Percentiles rank a stretch among this genome's conserved stretches.
Evolutionary conservation across 2,797 vertebrate species (phyloP).

Genomic region (Peromyscus attwateri): DNA sequence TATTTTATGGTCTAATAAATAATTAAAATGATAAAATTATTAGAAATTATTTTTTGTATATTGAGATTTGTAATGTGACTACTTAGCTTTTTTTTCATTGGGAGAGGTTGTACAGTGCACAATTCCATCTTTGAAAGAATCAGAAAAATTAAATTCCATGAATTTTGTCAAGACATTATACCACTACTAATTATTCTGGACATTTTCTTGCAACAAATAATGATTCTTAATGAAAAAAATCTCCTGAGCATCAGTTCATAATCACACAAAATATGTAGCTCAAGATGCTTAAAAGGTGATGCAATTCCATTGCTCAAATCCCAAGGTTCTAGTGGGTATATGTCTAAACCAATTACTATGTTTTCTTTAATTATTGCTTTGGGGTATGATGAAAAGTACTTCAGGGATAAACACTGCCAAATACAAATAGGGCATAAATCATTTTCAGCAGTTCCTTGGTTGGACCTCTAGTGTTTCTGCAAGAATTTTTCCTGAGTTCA

Average conservation of each 20-base stretch:
- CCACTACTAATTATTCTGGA: neutral
- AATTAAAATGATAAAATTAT: neutral
- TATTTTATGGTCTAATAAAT: neutral
- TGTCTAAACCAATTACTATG: neutral
- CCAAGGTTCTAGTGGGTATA: neutral
- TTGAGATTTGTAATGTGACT: neutral
- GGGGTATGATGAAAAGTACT: neutral
- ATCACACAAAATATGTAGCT: neutral
- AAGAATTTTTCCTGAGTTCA: slow-evolving; percentile 35
- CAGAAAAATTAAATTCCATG: neutral
- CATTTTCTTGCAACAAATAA: neutral
- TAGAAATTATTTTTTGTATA: neutral
- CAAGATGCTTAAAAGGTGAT: neutral
- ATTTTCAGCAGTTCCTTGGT: neutral
- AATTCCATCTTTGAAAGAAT: neutral
- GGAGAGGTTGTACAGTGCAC: neutral
- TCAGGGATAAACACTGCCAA: slow-evolving; percentile 1
- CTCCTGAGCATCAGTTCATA: neutral
- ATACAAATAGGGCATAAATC: slow-evolving; percentile 33
- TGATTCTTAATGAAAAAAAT: neutral
- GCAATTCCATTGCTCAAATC: neutral
- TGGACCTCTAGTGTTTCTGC: slow-evolving; percentile 29
- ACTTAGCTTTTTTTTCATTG: neutral
- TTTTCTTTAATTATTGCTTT: slow-evolving; percentile 50
- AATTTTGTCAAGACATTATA: neutral